These are phyloP conservation scores for Drosophila nigromelanica DNA, from an alignment of 1,140 invertebrate genomes.

Conservation along the genomic window DNA sequence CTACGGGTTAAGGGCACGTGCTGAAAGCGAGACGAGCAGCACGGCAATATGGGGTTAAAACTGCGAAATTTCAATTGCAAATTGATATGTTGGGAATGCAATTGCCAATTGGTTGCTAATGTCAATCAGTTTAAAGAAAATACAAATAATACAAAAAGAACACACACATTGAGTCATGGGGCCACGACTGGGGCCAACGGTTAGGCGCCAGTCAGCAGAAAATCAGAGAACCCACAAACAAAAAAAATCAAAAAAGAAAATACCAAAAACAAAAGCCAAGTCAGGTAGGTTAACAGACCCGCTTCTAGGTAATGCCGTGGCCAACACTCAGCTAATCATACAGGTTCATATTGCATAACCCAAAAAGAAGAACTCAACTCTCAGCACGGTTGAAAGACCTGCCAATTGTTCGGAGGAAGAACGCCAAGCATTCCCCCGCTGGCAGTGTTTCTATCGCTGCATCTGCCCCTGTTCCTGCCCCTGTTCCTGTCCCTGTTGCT, in stretches of 20 bases:
- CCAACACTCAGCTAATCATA: not conserved
- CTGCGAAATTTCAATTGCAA: constrained; percentile 40
- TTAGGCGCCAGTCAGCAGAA: constrained; percentile 29
- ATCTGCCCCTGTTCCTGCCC: not conserved
- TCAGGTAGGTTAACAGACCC: too few relatives aligned
- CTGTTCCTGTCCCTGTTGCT: not conserved
- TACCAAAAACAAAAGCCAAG: too few relatives aligned
- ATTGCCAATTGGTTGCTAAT: constrained; percentile 24
- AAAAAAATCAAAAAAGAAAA: too few relatives aligned
- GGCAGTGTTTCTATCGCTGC: constrained; percentile 1
- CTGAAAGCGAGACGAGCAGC: constrained; percentile 7
- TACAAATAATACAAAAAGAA: constrained; percentile 12
- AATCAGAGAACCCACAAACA: not conserved
- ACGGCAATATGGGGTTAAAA: not conserved
- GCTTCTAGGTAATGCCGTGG: not conserved
- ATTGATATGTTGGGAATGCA: constrained; percentile 48
- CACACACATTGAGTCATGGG: constrained; percentile 22
- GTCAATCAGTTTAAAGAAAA: constrained; percentile 3
- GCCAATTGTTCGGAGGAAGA: not conserved
- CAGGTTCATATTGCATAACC: too few relatives aligned
- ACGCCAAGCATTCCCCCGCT: too few relatives aligned
- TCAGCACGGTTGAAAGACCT: too few relatives aligned
- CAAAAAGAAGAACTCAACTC: too few relatives aligned
- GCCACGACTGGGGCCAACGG: not conserved
- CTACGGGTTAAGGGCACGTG: constrained; percentile 28